These are phyloP conservation scores for Cyprinus carpio DNA, from an alignment of 2,113 vertebrate genomes.

Conservation along the genomic window DNA sequence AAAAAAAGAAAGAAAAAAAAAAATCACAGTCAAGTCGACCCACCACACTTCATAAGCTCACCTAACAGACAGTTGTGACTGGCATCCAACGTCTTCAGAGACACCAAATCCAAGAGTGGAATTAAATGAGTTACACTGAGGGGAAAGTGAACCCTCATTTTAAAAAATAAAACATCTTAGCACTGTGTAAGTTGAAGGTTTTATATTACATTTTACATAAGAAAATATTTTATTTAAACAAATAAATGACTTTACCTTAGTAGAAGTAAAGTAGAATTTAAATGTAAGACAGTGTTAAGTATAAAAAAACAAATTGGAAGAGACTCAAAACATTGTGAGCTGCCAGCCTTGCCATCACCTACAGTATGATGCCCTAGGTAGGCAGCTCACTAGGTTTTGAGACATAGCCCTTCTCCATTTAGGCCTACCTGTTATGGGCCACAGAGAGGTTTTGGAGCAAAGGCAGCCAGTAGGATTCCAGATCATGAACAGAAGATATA, in stretches of 20 bases:
- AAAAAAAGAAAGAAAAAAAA: too few relatives aligned
- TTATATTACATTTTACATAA: not conserved
- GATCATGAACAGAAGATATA: constrained; percentile 74
- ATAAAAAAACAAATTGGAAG: not conserved
- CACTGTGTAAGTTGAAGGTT: not conserved
- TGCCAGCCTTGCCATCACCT: too few relatives aligned
- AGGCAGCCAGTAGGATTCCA: constrained; percentile 86
- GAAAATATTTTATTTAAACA: not conserved
- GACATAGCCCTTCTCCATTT: not conserved
- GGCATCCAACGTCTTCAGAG: constrained; percentile 83
- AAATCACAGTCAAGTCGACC: not conserved
- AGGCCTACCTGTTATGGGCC: constrained; percentile 82
- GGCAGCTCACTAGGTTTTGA: not conserved
- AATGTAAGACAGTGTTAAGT: not conserved
- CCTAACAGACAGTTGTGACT: constrained; percentile 90
- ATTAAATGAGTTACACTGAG: constrained; percentile 82
- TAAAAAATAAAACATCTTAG: constrained; percentile 9
- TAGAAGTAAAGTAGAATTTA: not conserved
- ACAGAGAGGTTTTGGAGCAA: constrained; percentile 79
- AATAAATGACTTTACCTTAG: not conserved
- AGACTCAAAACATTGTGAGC: not conserved
- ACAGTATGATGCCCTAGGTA: too few relatives aligned
- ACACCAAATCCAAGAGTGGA: constrained; percentile 79
- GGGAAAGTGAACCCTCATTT: constrained; percentile 49
- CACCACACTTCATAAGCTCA: constrained; percentile 54